Base-by-base conservation (phyloP, 2,113 vertebrate genomes). In the Sapayoa aenigma region DNA sequence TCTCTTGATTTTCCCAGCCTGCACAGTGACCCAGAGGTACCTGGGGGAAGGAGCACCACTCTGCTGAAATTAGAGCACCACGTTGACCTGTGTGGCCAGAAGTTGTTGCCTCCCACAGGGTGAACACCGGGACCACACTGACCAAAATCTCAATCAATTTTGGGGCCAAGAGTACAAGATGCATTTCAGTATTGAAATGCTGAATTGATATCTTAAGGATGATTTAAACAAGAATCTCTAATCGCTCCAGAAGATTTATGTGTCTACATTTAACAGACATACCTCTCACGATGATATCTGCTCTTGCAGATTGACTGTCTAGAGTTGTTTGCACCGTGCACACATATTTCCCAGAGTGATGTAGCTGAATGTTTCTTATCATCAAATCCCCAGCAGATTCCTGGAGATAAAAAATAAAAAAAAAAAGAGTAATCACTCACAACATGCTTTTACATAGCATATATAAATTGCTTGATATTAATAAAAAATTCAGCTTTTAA, bases 281-380 rank as follows among this genome's bases (percentile, higher is more conserved):
- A 99, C 99, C 98, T 98, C 98, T 98, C 74, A 99, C 99, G 94
- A 98, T 98, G 89, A 99, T 46, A 82, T 99, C 98, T 62, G 97
- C 98, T 19, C 95, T 82, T 72, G 98, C 98, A 56, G 99, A 99
- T n/a, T 98, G 97, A 8, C 93, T 98, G 96, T 99, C 98, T n/a
- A 99, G 97, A 73, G 98, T 93, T n/a, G 98, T 99, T 92, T 98
- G 98, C 7, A 98, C 98, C 63, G 91, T 98, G 86, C 99, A 99
- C n/a, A 97, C 97, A 8, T 99, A 99, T 90, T 98, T 99, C 95
- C 99, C 99, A 58, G 98, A 98, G 91, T 99, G 98, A 94, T 98
- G 98, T 16, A 99, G 96, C 90, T 99, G 98, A 94, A 99, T 98
- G 81, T 99, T 99, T 94, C 98, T 98, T 97, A 98, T 98, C 99